phyloP scores from a whole-genome alignment of 1,140 invertebrate species.

The Drosophila nigrodunni region DNA sequence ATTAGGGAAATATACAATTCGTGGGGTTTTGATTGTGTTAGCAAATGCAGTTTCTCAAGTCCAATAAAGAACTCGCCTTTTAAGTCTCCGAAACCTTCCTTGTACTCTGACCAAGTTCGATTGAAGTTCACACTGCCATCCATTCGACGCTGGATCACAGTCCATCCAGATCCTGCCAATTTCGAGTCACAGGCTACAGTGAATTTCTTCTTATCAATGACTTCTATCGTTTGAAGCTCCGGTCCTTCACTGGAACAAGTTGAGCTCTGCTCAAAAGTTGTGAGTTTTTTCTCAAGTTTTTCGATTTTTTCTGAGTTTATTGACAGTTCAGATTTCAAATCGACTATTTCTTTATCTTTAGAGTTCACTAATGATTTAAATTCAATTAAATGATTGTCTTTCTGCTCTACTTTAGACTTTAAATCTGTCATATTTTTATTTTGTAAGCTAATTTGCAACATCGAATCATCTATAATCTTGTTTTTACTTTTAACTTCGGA shows the following conservation, averaged over 20 bases:
- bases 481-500: no score
- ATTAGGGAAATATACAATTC: slow-evolving; percentile 13
- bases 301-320: no score
- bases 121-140: slow-evolving; percentile 9
- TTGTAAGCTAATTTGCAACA: no score
- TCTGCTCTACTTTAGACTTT: no score
- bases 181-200: slow-evolving; percentile 6
- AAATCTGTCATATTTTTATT: no score
- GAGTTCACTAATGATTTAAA: no score
- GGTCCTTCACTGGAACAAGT: not conserved
- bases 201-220: not conserved
- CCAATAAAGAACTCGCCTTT: slow-evolving; percentile 22
- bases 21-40: slow-evolving; percentile 17
- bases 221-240: not conserved
- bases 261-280: not conserved
- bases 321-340: no score
- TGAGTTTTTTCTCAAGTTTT: no score
- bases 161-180: not conserved
- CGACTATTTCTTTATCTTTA: no score
- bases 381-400: no score
- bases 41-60: slow-evolving; percentile 17
- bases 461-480: no score
- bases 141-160: not conserved
- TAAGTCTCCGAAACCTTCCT: slow-evolving; percentile 4
- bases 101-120: slow-evolving; percentile 3